These are phyloP conservation scores for Patella pellucida DNA, from an alignment of 2,888 invertebrate species.

Conservation along the genomic window DNA sequence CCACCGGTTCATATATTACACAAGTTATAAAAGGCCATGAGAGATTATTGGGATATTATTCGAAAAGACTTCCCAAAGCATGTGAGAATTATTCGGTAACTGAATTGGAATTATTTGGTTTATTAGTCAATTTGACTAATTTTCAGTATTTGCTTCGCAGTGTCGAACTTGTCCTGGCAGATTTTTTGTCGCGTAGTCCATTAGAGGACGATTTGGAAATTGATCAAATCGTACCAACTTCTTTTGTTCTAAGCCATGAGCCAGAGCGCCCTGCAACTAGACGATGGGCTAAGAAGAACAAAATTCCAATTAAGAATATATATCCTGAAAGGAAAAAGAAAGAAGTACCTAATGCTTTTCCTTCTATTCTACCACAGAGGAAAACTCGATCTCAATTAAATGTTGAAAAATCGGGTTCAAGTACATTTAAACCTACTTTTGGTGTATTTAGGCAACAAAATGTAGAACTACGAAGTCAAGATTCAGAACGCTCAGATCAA, in stretches of 20 bases:
- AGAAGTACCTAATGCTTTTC: too few relatives aligned
- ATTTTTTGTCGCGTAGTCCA: background rate
- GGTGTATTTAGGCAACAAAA: background rate
- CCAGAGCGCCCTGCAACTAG: background rate
- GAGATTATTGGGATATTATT: background rate
- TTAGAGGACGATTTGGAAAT: constrained; percentile 5
- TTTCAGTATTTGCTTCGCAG: background rate
- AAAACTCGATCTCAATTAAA: background rate
- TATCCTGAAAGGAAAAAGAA: too few relatives aligned
- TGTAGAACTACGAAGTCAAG: too few relatives aligned
- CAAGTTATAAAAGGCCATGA: background rate
- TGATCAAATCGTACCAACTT: constrained; percentile 1
- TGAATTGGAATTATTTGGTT: constrained; percentile 5
- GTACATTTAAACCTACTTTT: background rate
- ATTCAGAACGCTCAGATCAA: background rate
- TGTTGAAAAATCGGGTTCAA: background rate
- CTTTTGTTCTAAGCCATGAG: background rate
- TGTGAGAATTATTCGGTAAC: background rate
- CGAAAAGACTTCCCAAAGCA: background rate
- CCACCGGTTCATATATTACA: constrained; percentile 6
- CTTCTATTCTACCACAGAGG: too few relatives aligned
- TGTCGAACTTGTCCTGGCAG: background rate
- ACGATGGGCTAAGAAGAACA: background rate
- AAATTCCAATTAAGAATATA: background rate
- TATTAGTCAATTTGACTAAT: background rate